Conservation (phyloP, 2,888 invertebrate species). For the Lamellibrachia columna region DNA sequence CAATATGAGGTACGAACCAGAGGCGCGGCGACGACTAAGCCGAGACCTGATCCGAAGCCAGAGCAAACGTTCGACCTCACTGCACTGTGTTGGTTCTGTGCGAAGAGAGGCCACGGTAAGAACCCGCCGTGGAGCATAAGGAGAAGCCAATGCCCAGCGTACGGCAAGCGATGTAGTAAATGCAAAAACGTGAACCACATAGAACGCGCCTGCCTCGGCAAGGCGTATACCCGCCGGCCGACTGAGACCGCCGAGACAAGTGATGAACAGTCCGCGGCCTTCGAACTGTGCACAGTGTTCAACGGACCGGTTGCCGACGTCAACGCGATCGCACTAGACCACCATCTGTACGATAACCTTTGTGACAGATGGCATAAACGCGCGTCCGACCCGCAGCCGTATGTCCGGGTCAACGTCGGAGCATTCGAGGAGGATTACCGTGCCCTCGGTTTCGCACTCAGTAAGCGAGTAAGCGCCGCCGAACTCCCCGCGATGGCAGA, state of each 20-base stretch:
- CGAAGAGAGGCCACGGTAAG: too few species aligned
- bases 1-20: too few species aligned
- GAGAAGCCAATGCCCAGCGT: too few species aligned
- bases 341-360: too few species aligned
- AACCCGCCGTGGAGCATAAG: too few species aligned
- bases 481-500: too few species aligned
- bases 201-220: slow-evolving; percentile 40
- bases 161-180: slow-evolving; percentile 37
- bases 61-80: slow-evolving; percentile 33
- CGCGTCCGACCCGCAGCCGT: slow-evolving; percentile 25
- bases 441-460: slow-evolving; percentile 32
- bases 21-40: neutral
- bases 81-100: too few species aligned
- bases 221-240: slow-evolving; percentile 18
- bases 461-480: slow-evolving; percentile 21
- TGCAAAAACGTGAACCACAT: slow-evolving; percentile 41
- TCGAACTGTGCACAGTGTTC: neutral
- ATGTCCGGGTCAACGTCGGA: neutral
- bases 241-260: neutral
- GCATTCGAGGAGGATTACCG: slow-evolving; percentile 36
- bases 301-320: too few species aligned
- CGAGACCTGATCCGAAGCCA: neutral
- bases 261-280: slow-evolving; percentile 19
- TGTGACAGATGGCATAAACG: slow-evolving; percentile 35
- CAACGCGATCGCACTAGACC: too few species aligned